Conservation (phyloP, 2,888 invertebrate species). For the Urechis unicinctus region DNA sequence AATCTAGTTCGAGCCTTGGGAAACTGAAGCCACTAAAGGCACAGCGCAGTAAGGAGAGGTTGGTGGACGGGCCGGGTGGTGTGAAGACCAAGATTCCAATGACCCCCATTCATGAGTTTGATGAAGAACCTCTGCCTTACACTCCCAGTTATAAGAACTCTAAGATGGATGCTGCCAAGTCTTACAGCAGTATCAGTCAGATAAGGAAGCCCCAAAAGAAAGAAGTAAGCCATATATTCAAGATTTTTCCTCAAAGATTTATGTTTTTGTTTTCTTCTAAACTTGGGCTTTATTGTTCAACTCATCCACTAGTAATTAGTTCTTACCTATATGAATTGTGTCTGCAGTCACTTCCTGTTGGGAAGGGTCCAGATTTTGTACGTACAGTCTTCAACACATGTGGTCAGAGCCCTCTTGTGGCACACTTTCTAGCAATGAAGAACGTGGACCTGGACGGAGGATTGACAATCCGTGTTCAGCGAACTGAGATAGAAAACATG, state of each 20-base stretch:
- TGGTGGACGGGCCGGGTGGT: no score
- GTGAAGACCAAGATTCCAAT: no score
- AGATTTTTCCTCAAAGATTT: neutral
- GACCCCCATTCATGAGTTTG: constrained; percentile 3
- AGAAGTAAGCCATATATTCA: no score
- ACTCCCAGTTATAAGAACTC: no score
- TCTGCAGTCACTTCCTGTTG: constrained; percentile 38
- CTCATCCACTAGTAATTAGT: neutral
- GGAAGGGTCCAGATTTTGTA: constrained; percentile 36
- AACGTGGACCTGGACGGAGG: constrained; percentile 34
- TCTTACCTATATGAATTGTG: neutral
- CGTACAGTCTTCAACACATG: constrained; percentile 34
- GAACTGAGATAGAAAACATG: constrained; percentile 39
- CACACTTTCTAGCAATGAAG: constrained; percentile 38
- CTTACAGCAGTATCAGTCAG: neutral
- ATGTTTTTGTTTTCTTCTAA: no score
- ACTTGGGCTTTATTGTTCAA: no score
- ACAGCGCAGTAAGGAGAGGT: no score
- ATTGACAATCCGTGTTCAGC: constrained; percentile 27
- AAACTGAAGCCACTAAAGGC: no score
- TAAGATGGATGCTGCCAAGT: neutral
- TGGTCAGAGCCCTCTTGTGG: constrained; percentile 45
- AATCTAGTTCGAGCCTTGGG: no score
- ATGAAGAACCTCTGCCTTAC: neutral
- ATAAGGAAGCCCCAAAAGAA: no score